phyloP scores from a whole-genome alignment of 2,797 vertebrate genomes.

The Anguilla anguilla region DNA sequence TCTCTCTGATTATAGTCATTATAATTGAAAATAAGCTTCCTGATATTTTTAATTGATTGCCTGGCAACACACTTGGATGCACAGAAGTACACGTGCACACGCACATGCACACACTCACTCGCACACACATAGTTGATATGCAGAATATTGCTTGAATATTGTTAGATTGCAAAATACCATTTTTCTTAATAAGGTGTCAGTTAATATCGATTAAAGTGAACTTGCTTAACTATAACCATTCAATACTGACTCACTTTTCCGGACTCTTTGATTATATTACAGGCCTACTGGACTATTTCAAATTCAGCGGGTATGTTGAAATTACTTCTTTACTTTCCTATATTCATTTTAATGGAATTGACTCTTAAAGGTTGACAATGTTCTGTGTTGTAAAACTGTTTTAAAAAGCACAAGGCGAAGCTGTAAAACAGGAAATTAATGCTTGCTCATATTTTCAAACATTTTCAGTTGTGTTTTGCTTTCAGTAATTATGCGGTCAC shows the following conservation, averaged over 20 bases:
- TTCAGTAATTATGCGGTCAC: neutral
- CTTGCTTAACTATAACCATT: neutral
- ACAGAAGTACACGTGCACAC: too few species aligned
- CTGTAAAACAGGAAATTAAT: conserved; percentile 19
- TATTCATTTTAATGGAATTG: neutral
- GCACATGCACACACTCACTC: too few species aligned
- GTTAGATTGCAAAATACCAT: too few species aligned
- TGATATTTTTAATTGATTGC: too few species aligned
- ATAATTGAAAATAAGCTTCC: too few species aligned
- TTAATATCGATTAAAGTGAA: neutral
- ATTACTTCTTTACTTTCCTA: neutral
- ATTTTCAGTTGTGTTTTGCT: neutral
- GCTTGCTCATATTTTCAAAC: neutral
- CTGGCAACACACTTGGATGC: too few species aligned
- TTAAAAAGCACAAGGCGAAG: neutral
- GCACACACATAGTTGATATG: too few species aligned
- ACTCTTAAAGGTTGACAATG: neutral
- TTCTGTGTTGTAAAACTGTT: neutral
- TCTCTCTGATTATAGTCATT: too few species aligned
- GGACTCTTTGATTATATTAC: neutral
- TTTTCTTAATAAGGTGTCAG: too few species aligned
- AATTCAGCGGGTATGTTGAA: neutral
- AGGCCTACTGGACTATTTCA: neutral
- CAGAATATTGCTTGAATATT: too few species aligned
- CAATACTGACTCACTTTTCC: neutral